These are phyloP conservation scores for Cyprichromis sp. DNA, from an alignment of 2,113 vertebrate genomes.

Conservation along the genomic window DNA sequence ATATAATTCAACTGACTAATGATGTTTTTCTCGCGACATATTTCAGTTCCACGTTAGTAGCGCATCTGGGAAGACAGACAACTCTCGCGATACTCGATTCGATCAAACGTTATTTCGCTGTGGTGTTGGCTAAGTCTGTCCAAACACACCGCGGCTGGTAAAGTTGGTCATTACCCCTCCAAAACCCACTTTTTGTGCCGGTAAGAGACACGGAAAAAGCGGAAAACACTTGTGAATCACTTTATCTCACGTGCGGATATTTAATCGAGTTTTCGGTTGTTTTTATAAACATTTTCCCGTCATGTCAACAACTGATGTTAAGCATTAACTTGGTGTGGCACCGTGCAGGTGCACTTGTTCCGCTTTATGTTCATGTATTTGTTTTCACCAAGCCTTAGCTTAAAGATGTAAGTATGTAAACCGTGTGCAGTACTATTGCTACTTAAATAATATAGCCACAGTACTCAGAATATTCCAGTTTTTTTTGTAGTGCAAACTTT, in stretches of 20 bases:
- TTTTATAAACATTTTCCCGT: neutral
- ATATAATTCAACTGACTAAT: neutral
- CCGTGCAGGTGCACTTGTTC: neutral
- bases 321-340: neutral
- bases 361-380: neutral
- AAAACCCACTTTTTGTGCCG: neutral
- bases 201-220: neutral
- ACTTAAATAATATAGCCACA: neutral
- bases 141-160: neutral
- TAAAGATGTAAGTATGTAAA: neutral
- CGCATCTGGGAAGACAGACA: rapidly evolving
- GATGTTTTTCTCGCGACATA: slow-evolving; percentile 1
- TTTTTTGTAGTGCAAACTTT: neutral
- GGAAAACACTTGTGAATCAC: rapidly evolving
- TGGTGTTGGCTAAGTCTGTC: neutral
- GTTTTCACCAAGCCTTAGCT: neutral
- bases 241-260: neutral
- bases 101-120: neutral
- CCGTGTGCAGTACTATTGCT: rapidly evolving
- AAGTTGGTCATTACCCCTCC: neutral
- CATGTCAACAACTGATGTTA: neutral
- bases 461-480: neutral
- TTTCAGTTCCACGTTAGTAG: rapidly evolving
- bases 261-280: neutral
- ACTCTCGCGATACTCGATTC: slow-evolving; percentile 1